Evolutionary conservation across 2,113 vertebrate species (phyloP).

Genomic region (Trematocara macrostoma): DNA sequence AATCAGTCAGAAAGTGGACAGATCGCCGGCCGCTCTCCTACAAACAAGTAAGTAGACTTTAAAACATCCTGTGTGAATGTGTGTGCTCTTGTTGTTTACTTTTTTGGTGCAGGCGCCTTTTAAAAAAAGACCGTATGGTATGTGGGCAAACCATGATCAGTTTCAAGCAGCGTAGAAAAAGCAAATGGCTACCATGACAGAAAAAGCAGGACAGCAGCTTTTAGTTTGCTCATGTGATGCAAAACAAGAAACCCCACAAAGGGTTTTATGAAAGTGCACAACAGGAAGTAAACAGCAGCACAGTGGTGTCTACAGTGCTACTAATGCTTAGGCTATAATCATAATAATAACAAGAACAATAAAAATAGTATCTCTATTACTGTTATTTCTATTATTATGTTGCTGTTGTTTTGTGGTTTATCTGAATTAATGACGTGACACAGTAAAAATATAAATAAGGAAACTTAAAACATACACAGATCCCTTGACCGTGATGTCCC

Average conservation of each 20-base stretch:
- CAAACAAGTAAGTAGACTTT: not conserved
- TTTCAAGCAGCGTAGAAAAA: not conserved
- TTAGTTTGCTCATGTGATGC: not conserved
- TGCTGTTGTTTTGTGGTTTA: accelerated
- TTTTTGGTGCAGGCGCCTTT: not conserved
- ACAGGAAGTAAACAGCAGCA: not conserved
- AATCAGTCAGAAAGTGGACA: not conserved
- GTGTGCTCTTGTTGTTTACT: not conserved
- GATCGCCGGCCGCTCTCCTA: accelerated
- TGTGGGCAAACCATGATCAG: not conserved
- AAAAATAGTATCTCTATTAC: not conserved
- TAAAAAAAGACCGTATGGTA: not conserved
- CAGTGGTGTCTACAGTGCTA: not conserved
- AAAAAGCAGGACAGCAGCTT: not conserved
- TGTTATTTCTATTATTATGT: not conserved
- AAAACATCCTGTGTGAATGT: not conserved
- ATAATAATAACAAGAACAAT: not conserved
- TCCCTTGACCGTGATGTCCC: accelerated
- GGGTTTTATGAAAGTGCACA: not conserved
- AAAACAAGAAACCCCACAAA: not conserved
- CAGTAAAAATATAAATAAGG: not conserved
- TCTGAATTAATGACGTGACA: not conserved
- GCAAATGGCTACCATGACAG: not conserved
- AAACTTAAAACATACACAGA: not conserved
- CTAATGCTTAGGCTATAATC: not conserved